Evolutionary conservation across 2,888 invertebrate species (phyloP).

Genomic region (Glaucopsyche alexis): DNA sequence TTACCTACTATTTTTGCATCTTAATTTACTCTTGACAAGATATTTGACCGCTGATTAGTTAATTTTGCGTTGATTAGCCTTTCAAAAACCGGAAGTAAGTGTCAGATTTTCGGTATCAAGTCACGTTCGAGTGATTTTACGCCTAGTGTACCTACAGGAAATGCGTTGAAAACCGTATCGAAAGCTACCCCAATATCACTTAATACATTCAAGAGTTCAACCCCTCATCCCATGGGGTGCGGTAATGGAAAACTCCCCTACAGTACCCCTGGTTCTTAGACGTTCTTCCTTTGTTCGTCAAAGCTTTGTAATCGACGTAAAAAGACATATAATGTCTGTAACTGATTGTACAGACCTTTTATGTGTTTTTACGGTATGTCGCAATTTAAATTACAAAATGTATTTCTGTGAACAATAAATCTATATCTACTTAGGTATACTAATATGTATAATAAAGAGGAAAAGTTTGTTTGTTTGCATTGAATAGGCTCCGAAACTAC

Average conservation of each 20-base stretch:
- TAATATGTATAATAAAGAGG: no score
- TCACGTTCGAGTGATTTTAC: not conserved
- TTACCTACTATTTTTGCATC: no score
- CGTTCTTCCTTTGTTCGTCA: slow-evolving; percentile 7
- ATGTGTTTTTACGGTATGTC: not conserved
- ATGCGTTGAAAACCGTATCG: slow-evolving; percentile 27
- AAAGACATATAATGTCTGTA: slow-evolving; percentile 5
- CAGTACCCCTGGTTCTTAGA: not conserved
- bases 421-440: no score
- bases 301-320: slow-evolving; percentile 10
- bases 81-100: no score
- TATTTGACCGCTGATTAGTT: no score
- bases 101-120: not conserved
- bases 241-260: slow-evolving; percentile 37
- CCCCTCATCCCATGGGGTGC: slow-evolving; percentile 31
- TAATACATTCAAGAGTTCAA: slow-evolving; percentile 56
- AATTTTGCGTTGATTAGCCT: no score
- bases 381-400: not conserved
- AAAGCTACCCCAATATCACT: slow-evolving; percentile 51
- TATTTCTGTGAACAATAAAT: not conserved
- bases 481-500: no score
- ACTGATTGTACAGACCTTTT: not conserved
- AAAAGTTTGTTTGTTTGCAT: no score
- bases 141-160: not conserved
- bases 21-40: no score